Conservation (phyloP, 2,113 vertebrate species). For the Pelodiscus sinensis region DNA sequence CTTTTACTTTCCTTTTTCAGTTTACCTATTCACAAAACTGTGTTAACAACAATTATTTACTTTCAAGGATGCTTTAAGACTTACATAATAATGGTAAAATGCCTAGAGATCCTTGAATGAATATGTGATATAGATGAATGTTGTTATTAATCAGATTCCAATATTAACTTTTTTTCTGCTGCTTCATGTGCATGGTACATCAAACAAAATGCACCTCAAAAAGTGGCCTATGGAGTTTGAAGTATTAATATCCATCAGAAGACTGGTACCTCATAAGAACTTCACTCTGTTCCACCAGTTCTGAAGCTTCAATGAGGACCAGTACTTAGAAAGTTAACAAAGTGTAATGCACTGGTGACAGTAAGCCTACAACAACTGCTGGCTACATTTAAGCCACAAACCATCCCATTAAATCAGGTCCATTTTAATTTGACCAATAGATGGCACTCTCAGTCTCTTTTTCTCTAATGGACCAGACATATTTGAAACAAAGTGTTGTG, state of each 20-base stretch:
- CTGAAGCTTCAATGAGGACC: background rate
- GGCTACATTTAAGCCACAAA: background rate
- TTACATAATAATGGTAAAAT: background rate
- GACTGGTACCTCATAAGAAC: background rate
- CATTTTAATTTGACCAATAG: slow-evolving; percentile 76
- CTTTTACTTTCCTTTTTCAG: background rate
- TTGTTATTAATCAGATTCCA: background rate
- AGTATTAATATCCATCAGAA: background rate
- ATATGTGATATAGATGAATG: background rate
- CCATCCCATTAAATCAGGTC: fast-evolving
- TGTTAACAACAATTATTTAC: background rate
- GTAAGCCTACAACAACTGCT: fast-evolving
- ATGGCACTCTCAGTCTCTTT: slow-evolving; percentile 80
- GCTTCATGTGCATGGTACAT: background rate
- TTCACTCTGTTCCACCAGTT: background rate
- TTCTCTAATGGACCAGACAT: slow-evolving; percentile 18
- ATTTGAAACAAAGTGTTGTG: background rate
- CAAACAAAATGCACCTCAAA: background rate
- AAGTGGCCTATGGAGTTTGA: background rate
- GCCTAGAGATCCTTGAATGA: background rate
- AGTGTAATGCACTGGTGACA: background rate
- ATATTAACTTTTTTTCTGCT: background rate
- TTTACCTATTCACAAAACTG: background rate
- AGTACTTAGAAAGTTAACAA: background rate
- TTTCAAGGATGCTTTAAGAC: background rate